Base-by-base conservation (phyloP, 2,797 vertebrate species). In the Amblyopsis hoosieri region DNA sequence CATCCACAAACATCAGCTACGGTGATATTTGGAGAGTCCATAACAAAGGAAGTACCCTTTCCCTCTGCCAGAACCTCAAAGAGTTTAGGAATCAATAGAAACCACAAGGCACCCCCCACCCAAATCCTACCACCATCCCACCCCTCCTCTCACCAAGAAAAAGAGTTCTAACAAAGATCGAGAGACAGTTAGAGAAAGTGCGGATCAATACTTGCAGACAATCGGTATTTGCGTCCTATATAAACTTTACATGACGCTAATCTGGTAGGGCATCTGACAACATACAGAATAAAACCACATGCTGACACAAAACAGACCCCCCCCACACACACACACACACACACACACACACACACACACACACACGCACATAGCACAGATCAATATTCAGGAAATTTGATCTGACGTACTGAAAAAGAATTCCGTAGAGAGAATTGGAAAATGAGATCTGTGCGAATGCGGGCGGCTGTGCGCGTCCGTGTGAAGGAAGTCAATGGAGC, bases 1-100 rank as follows among this genome's bases (percentile, higher is more conserved):
- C 78, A 81, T 86, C 84, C 84, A 68, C 79, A 69, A 83, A 56
- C 29, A 80, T 86, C 84, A 81, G 80, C 84, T 80, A 66, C 79
- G 76, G 74, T 79, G 70, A 70, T 17, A 15, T 14, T 37, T 37
- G 50, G 71, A 15, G 68, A 46, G 80, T 89, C 89, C 80, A 90
- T 87, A 85, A 66, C 75, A 70, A 63, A 67, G 80, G 74, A 83
- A 81, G 83, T 71, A 80, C 73, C 75, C 71, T 54, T 77, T 74
- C 83, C 78, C 74, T 76, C 56, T 75, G 74, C 75, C 76, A 77
- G 72, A 65, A 83, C 80, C 80, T 87, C 79, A 82, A 75, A 89
- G 84, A 80, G 81, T 64, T 69, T 82, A 69, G 69, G 77, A 81
- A 90, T 90, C 83, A 1, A 87, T 85, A 62, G 9, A 1, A 31